Percentiles rank a stretch among this genome's conserved stretches.
phyloP scores from a whole-genome alignment of 2,888 invertebrate genomes.

The Synergus laeviventris region DNA sequence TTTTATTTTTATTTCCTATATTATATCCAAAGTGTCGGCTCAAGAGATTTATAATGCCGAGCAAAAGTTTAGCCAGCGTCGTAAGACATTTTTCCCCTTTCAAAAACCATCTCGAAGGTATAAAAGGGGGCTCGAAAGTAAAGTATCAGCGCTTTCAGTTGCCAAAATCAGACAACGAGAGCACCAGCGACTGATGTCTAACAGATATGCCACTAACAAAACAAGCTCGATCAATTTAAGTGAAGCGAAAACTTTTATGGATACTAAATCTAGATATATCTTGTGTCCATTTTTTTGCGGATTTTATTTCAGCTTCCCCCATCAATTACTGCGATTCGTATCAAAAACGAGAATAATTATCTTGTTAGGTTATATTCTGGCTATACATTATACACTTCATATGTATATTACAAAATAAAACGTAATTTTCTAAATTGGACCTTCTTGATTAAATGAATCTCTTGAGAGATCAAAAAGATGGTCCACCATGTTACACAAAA shows the following conservation, averaged over 20 bases:
- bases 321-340: not conserved
- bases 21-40: not conserved
- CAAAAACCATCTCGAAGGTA: not conserved
- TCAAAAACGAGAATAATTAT: not conserved
- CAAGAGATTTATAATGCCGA: not conserved
- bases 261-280: not conserved
- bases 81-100: constrained; percentile 2
- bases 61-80: not conserved
- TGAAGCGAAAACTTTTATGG: not conserved
- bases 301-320: not conserved
- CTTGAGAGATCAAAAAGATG: constrained; percentile 1
- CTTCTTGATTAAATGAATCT: not conserved
- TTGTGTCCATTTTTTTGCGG: not conserved
- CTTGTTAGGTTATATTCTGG: not conserved
- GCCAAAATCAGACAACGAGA: constrained; percentile 7
- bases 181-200: not conserved
- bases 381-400: too few species aligned
- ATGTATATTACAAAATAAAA: not conserved
- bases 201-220: not conserved
- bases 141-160: not conserved
- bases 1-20: not conserved
- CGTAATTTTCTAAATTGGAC: not conserved
- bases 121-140: too few species aligned
- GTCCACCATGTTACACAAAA: not conserved
- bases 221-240: not conserved